Conservation (phyloP, 2,113 vertebrate species). For the Sinocyclocheilus rhinocerous region DNA sequence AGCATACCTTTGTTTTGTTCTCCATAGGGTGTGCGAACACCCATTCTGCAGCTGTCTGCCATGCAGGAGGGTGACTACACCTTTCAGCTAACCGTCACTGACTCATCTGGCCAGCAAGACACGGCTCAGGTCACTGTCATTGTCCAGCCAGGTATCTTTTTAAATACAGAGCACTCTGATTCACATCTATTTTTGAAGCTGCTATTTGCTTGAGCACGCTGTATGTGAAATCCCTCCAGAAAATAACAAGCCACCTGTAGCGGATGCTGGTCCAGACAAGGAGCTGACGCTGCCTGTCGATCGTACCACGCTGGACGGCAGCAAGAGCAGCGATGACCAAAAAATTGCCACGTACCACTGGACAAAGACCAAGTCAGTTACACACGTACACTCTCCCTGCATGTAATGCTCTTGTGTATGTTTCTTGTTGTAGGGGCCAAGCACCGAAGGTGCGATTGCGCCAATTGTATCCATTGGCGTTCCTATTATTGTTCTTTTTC, state of each 20-base stretch:
- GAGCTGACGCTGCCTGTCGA: conserved; percentile 94
- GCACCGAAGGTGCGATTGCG: no score
- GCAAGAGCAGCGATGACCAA: conserved; percentile 94
- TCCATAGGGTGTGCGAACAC: conserved; percentile 88
- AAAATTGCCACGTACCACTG: conserved; percentile 89
- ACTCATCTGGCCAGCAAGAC: conserved; percentile 91
- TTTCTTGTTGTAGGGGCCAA: neutral
- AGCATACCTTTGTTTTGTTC: neutral
- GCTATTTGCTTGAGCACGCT: neutral
- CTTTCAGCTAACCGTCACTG: conserved; percentile 93
- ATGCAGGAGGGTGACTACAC: conserved; percentile 99
- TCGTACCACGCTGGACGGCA: conserved; percentile 91
- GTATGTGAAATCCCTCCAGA: conserved; percentile 72
- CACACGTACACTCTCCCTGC: neutral
- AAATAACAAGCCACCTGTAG: conserved; percentile 94
- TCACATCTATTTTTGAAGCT: neutral
- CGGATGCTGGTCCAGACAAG: conserved; percentile 95
- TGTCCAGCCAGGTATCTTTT: conserved; percentile 87
- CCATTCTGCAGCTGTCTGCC: conserved; percentile 90
- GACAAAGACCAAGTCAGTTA: conserved; percentile 86
- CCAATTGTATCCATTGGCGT: neutral
- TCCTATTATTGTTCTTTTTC: neutral
- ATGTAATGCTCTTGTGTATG: neutral
- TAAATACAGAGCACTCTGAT: neutral
- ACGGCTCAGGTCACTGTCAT: conserved; percentile 94